Conservation (phyloP, 1,140 invertebrate genomes). For the Agrilus planipennis region DNA sequence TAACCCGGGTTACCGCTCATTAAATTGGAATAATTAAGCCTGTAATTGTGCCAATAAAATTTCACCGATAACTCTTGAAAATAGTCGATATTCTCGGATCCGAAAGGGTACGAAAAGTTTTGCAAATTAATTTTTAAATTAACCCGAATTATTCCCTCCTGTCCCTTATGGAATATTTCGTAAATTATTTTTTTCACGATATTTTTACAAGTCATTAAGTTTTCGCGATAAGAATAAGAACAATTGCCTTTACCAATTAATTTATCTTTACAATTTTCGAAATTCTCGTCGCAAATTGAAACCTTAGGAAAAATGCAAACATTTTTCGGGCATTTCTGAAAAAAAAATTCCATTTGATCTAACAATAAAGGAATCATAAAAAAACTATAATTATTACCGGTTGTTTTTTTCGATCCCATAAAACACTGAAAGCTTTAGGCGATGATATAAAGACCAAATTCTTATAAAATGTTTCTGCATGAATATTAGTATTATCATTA, state of each 20-base stretch:
- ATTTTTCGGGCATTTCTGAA: slow-evolving; percentile 38
- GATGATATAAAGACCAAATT: slow-evolving; percentile 14
- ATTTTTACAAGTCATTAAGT: slow-evolving; percentile 14
- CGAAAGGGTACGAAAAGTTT: slow-evolving; percentile 29
- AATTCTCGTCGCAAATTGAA: slow-evolving; percentile 33
- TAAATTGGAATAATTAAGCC: slow-evolving; percentile 27
- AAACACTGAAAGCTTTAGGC: slow-evolving; percentile 13
- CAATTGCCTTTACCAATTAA: background rate
- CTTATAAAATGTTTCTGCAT: slow-evolving; percentile 24
- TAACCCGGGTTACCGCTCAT: slow-evolving; percentile 62
- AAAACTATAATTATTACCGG: background rate
- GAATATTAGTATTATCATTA: slow-evolving; percentile 32
- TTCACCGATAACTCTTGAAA: slow-evolving; percentile 38
- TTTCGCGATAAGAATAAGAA: background rate
- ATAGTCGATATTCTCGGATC: slow-evolving; percentile 24
- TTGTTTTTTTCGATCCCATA: slow-evolving; percentile 3
- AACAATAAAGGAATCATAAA: background rate
- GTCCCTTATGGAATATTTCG: slow-evolving; percentile 44
- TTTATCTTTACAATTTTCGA: slow-evolving; percentile 19
- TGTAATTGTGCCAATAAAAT: slow-evolving; percentile 33
- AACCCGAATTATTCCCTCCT: slow-evolving; percentile 38
- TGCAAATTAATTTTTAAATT: slow-evolving; percentile 34
- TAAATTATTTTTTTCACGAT: slow-evolving; percentile 40
- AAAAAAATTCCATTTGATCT: slow-evolving; percentile 13
- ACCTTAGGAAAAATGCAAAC: slow-evolving; percentile 35